Percentiles rank a stretch among this genome's conserved stretches.
phyloP scores from a whole-genome alignment of 2,797 vertebrate genomes.

The Australoheros facetus region DNA sequence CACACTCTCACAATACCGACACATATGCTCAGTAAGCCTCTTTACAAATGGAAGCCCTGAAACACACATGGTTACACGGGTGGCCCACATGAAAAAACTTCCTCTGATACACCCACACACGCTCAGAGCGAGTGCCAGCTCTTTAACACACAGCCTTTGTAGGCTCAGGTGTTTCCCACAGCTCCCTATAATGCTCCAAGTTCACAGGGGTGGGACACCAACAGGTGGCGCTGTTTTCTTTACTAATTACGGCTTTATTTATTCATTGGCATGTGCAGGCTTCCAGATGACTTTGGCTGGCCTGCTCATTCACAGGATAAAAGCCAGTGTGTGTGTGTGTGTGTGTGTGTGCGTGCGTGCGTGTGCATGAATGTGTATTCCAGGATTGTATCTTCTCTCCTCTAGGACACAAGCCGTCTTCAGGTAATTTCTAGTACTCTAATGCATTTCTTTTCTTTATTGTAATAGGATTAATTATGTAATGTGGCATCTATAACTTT shows the following conservation, averaged over 20 bases:
- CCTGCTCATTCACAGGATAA: slow-evolving; percentile 54
- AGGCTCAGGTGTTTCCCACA: slow-evolving; percentile 72
- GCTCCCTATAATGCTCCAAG: slow-evolving; percentile 56
- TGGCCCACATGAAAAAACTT: slow-evolving; percentile 50
- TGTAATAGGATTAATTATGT: slow-evolving; percentile 2
- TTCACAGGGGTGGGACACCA: slow-evolving; percentile 67
- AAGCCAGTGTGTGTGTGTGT: slow-evolving; percentile 27
- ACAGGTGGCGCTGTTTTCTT: slow-evolving; percentile 83
- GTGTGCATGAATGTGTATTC: slow-evolving; percentile 14
- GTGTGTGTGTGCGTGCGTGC: not conserved
- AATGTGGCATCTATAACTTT: not conserved
- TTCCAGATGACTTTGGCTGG: slow-evolving; percentile 77
- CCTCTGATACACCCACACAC: slow-evolving; percentile 16
- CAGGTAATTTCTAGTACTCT: slow-evolving; percentile 27
- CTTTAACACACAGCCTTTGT: slow-evolving; percentile 48
- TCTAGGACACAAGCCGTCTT: slow-evolving; percentile 26
- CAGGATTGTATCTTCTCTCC: slow-evolving; percentile 15
- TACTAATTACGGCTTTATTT: slow-evolving; percentile 78
- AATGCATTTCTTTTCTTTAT: not conserved
- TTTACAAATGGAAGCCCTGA: slow-evolving; percentile 70
- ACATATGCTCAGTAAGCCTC: slow-evolving; percentile 73
- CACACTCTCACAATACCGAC: slow-evolving; percentile 62
- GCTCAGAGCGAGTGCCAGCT: slow-evolving; percentile 42
- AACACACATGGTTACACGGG: slow-evolving; percentile 69
- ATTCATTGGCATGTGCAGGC: slow-evolving; percentile 73